Evolutionary conservation across 2,797 vertebrate species (phyloP), one percentile per base, ranked within the genome.

Genomic region (Hypotaenidia philippensis): DNA sequence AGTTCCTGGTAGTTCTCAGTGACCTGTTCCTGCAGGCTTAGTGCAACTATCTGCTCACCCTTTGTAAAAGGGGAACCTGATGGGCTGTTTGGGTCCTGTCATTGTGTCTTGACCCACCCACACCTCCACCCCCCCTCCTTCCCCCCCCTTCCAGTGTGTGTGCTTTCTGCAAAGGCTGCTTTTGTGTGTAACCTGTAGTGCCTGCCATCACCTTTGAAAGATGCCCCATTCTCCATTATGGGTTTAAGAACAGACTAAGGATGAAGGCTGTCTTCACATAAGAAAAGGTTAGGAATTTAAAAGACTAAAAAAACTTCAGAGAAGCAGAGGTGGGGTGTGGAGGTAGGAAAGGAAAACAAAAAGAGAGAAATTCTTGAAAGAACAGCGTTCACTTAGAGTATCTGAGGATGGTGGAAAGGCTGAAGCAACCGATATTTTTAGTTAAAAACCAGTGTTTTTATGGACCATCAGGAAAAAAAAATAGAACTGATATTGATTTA

Each of bases 101-200:
- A 10, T 16, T 29, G 9, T 20, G 44, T 45, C 0, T 36, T 57
- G 53, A 40, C 40, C 38, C 38, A 38, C 38, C 19, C 41, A 2
- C 2, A 11, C 1, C 5, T 23, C 59, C 17, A 8, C 19, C 34
- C 18, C 41, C 2, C 2, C 16, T 1, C 6, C 26, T n/a, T n/a
- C 59, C 18, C 10, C 6, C 32, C 32, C 32, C 32, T 34, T 34
- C 19, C 34, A 40, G 40, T 15, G 4, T 11, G 7, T 38, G 9
- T 77, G 27, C 20, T 66, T 70, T 69, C 68, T 76, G 26, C 59
- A 60, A 56, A 50, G 32, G 20, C 9, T 56, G 40, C 21, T 41
- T 87, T 34, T 38, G 7, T 41, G 9, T 29, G 2, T 69, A 34
- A 59, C 12, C 36, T 80, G n/a, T 49, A 57, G 29, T 15, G 21